Base-by-base conservation (phyloP, 1,140 invertebrate species). In the Cylas formicarius region DNA sequence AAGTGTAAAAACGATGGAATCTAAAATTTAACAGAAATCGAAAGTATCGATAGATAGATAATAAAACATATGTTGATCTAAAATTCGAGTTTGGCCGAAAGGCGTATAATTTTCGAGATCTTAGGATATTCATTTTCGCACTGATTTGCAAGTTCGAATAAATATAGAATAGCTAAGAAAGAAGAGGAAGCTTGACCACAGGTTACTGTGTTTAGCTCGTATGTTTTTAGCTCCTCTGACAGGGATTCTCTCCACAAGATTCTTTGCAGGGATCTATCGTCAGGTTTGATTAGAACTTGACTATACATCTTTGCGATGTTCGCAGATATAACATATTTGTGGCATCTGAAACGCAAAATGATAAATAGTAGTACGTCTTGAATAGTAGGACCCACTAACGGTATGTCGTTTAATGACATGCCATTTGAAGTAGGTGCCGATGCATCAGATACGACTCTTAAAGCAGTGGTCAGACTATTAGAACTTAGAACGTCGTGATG, bases 351-450 rank as follows among this genome's bases (percentile, higher is more conserved):
- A 34, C 60, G 27, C 3, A 70, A 44, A 2, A 64, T 65, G 21
- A 61, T 46, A 11, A 40, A 39, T 14, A 52, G 44, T n/a, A 70
- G 42, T 24, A 65, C 61, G 20, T 65, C 48, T 37, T 70, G 67
- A n/a, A 69, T 36, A 4, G 41, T 52, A 2, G 65, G 63, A 3
- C 67, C 67, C 5, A 58, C 53, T 23, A 58, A 44, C 10, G 64
- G 50, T 11, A 57, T 53, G 22, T 66, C 51, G 37, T 67, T 68
- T n/a, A 69, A 28, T 2, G 62, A 66, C 9, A 53, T 29, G n/a
- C 58, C 56, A 11, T 45, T 45, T 28, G 23, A 45, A 18, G 48
- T 34, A 27, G 31, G 32, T 18, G 44, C 27, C 1, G 26, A 40
- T 22, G 27, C 48, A n/a, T n/a, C n/a, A n/a, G n/a, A n/a, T n/a